Base-by-base conservation (phyloP, 2,888 invertebrate species). In the Melinaea menophilus region DNA sequence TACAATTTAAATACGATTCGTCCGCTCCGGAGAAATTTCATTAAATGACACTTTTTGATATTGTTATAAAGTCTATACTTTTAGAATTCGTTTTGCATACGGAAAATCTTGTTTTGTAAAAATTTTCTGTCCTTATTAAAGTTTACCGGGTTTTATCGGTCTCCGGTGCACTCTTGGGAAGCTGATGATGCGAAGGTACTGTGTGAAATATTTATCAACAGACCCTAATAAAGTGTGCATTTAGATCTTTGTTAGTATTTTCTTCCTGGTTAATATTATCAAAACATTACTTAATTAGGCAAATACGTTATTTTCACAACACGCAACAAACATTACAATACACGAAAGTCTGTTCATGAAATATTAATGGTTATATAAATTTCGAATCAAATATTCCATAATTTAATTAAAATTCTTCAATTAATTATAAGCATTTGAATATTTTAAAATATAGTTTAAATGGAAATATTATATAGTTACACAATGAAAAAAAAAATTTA, bases 21-120 rank as follows among this genome's bases (percentile, higher is more conserved):
- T 58, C 62, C 54, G 62, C 55, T 55, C 12, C 61, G 55, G 61
- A 59, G 59, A 65, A 65, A 61, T 65, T 65, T 62, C 58, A 59
- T 65, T 62, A 62, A 65, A 65, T 55, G 61, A 62, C 58, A 58
- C 56, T 64, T 65, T 56, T 57, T 58, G 41, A 41, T 64, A 58
- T 64, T 64, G 61, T 60, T 61, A 13, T 45, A 59, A 59, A 57
- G 61, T 63, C 54, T 56, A 45, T n/a, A 45, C 47, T 61, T 58
- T 55, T 60, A 54, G 48, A 58, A 47, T 62, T 61, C 55, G 59
- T 55, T 62, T 64, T 57, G 56, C 61, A 57, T 66, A 54, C 61
- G 59, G 47, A 34, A 48, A 41, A 55, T 61, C 46, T 60, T 58
- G 41, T 35, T 55, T 57, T 58, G 33, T 34, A 58, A 55, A 63